Evolutionary conservation across 2,113 vertebrate species (phyloP), one percentile per base, ranked within the genome.

Genomic region (Microcebus griseorufus): DNA sequence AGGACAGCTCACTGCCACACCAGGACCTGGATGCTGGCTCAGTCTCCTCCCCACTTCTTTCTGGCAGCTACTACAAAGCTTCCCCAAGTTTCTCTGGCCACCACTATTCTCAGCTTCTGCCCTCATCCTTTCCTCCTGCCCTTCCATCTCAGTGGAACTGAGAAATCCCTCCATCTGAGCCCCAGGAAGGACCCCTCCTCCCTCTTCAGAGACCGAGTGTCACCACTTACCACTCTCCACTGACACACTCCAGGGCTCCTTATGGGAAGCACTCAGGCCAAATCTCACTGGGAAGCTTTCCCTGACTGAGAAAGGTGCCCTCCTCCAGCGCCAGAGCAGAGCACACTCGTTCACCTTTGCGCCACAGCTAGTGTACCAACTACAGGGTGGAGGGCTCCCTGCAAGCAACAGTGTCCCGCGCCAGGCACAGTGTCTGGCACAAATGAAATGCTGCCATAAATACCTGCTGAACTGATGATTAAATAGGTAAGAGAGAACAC

Each of bases 401-500:
- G 12, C 2, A 9, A 73, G n/a, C 20, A 88, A 42, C 72, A 22
- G 27, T 22, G 16, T n/a, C 67, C 93, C 3, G 1, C 13, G 75
- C 45, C 78, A 70, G 78, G 76, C 73, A 64, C 48, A 20, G 60
- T n/a, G 42, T 51, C 37, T 65, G 88, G 67, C 93, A 72, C 84
- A 73, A 48, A 93, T 48, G 94, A 72, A 72, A 58, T 0, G 22
- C 90, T 62, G 81, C 78, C 86, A 45, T 64, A 39, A 69, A 65
- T 3, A 69, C 79, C 58, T 55, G 42, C 89, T 45, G 93, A 93
- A 42, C 42, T 53, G 42, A 78, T 65, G 51, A 91, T 78, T 70
- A 91, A 86, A 55, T 12, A 89, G 89, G 86, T 53, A 55, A 83
- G 76, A 48, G 25, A 62, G 34, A 94, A 95, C 73, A 39, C 55